Conservation (phyloP, 2,113 vertebrate species). For the Chionis minor region DNA sequence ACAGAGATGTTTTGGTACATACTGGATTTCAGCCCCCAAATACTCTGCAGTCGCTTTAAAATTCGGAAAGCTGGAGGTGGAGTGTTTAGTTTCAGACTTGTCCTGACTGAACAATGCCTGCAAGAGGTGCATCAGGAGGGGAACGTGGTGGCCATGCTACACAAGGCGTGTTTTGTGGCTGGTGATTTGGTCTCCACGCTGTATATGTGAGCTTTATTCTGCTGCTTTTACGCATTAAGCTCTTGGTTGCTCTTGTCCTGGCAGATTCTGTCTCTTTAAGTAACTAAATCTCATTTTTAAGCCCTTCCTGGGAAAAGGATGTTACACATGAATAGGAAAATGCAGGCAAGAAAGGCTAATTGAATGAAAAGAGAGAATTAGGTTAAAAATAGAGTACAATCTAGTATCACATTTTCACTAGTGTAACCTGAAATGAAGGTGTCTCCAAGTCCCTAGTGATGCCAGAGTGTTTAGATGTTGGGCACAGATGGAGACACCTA, state of each 20-base stretch:
- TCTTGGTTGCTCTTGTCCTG: slow-evolving; percentile 25
- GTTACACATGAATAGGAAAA: slow-evolving; percentile 68
- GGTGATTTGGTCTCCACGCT: fast-evolving
- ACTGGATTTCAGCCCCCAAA: background rate
- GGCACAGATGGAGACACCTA: slow-evolving; percentile 86
- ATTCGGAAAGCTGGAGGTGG: background rate
- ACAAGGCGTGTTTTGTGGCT: background rate
- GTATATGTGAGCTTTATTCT: background rate
- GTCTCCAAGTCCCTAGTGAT: slow-evolving; percentile 73
- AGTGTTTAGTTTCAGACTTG: background rate
- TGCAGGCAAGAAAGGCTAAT: slow-evolving; percentile 76
- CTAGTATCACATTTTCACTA: slow-evolving; percentile 73
- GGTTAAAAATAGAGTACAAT: slow-evolving; percentile 78
- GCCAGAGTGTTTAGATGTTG: slow-evolving; percentile 81
- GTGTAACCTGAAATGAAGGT: slow-evolving; percentile 80
- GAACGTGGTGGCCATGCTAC: background rate
- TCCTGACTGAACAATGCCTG: background rate
- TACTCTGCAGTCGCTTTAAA: background rate
- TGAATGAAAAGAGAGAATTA: slow-evolving; percentile 79
- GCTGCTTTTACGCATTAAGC: slow-evolving; percentile 34
- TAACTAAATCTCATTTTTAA: slow-evolving; percentile 59
- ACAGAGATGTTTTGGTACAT: background rate
- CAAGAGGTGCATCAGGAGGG: background rate
- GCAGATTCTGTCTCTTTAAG: slow-evolving; percentile 56
- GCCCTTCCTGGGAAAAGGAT: slow-evolving; percentile 60